Percentiles rank a stretch among this genome's conserved stretches.
phyloP scores from a whole-genome alignment of 2,888 invertebrate genomes.

The Gymnocheta viridis region DNA sequence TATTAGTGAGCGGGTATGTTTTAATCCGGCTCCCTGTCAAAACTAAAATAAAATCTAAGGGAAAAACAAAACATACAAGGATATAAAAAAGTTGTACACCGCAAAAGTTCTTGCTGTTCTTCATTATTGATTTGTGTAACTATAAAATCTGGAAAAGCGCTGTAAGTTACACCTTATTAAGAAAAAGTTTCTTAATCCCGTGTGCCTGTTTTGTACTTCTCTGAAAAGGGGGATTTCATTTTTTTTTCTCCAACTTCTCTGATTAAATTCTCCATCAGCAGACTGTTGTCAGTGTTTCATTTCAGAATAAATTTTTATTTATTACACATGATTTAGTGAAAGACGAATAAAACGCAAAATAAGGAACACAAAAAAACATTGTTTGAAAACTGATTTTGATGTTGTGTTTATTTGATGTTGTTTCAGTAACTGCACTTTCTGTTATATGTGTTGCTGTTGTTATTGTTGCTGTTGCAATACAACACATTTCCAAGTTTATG shows the following conservation, averaged over 20 bases:
- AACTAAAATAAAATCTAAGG: too few relatives aligned
- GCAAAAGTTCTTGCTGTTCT: too few relatives aligned
- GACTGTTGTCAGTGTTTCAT: constrained; percentile 33
- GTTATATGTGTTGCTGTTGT: constrained; percentile 5
- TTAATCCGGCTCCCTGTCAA: too few relatives aligned
- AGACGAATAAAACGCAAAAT: constrained; percentile 19
- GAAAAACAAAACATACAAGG: too few relatives aligned
- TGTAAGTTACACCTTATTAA: too few relatives aligned
- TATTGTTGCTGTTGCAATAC: constrained; percentile 34
- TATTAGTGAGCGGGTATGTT: too few relatives aligned
- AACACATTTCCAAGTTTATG: constrained; percentile 56
- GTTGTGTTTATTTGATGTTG: constrained; percentile 73
- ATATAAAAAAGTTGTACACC: too few relatives aligned
- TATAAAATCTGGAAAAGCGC: too few relatives aligned
- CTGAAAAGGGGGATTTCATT: neutral
- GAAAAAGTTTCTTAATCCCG: neutral
- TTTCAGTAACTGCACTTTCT: constrained; percentile 40
- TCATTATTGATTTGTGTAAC: too few relatives aligned
- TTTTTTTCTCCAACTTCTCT: neutral
- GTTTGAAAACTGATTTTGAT: constrained; percentile 73
- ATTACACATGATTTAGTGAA: constrained; percentile 64
- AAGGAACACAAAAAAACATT: constrained; percentile 36
- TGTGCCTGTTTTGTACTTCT: neutral
- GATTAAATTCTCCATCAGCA: constrained; percentile 25
- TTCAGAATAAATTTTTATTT: constrained; percentile 60